Evolutionary conservation across 1,140 invertebrate species (phyloP), one percentile per base, ranked within the genome.

Genomic region (Kradibia gibbosae): DNA sequence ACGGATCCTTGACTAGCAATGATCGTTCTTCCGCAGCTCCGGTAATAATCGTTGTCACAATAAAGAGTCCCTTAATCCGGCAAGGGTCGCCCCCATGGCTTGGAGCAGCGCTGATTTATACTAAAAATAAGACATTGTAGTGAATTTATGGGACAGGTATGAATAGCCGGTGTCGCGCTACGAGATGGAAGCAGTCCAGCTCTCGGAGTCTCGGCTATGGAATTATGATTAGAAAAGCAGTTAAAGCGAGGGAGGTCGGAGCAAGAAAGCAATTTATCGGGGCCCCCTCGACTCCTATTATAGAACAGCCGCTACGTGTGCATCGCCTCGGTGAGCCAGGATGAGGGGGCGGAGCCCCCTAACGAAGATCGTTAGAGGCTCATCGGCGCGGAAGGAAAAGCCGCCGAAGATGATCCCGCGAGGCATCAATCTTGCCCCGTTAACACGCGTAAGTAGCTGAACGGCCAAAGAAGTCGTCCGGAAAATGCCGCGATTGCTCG

Each of bases 361-460:
- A 72, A 72, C 70, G 70, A 72, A 31, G 42, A 31, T 72, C 70
- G 70, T 72, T 72, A 72, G 70, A 48, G 70, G 8, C 36, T n/a
- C 34, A 39, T n/a, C 34, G 62, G 20, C 20, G 20, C 4, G 1
- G 15, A 72, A 72, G 70, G 70, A 25, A 45, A 50, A 31, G 70
- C 34, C 22, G 34, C 62, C 34, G 31, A 65, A 11, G 60, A 36
- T 67, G n/a, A 67, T 67, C 4, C 13, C 62, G 34, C 62, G 48
- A 36, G 25, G 42, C 70, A 77, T 77, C 57, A 77, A 77, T 77
- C 57, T 65, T 65, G 31, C 39, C n/a, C n/a, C 75, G 45, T 67
- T 65, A 60, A 73, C 45, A 25, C 28, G 25, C 7, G 39, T 25
- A 60, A 22, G 42, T 48, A 65, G 36, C 45, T 45, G n/a, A 50